Conservation (phyloP, 1,140 invertebrate genomes). For the Caenorhabditis tropicalis region DNA sequence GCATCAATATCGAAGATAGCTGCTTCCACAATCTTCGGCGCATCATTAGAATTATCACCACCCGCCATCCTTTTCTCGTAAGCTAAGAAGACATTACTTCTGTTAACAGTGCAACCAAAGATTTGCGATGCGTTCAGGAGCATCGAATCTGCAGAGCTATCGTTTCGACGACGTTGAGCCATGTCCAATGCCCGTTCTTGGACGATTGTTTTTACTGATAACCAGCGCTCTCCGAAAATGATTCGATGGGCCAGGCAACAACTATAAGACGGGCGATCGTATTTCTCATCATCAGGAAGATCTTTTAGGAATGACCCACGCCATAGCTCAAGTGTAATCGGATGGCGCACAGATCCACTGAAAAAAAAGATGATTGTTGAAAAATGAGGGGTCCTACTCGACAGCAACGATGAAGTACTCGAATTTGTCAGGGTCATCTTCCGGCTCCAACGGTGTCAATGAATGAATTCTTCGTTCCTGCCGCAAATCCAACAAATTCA, state of each 20-base stretch:
- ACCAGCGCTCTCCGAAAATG: neutral
- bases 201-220: neutral
- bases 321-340: neutral
- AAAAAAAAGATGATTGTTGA: too few species aligned
- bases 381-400: neutral
- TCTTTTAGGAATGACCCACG: neutral
- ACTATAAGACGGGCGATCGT: neutral
- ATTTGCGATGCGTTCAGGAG: neutral
- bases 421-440: neutral
- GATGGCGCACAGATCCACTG: neutral
- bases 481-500: neutral
- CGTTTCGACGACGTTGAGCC: neutral
- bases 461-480: neutral
- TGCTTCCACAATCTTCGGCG: neutral
- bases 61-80: neutral
- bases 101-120: neutral
- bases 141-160: neutral
- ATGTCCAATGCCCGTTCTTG: neutral
- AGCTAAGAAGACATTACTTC: neutral
- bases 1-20: neutral
- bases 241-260: neutral
- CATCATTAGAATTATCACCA: neutral
- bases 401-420: neutral
- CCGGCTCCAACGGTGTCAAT: neutral
- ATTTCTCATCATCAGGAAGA: neutral